Percentiles rank a stretch among this genome's conserved stretches.
These are phyloP conservation scores for Anser brachyrhynchus DNA, from an alignment of 2,113 vertebrate genomes.

Conservation along the genomic window DNA sequence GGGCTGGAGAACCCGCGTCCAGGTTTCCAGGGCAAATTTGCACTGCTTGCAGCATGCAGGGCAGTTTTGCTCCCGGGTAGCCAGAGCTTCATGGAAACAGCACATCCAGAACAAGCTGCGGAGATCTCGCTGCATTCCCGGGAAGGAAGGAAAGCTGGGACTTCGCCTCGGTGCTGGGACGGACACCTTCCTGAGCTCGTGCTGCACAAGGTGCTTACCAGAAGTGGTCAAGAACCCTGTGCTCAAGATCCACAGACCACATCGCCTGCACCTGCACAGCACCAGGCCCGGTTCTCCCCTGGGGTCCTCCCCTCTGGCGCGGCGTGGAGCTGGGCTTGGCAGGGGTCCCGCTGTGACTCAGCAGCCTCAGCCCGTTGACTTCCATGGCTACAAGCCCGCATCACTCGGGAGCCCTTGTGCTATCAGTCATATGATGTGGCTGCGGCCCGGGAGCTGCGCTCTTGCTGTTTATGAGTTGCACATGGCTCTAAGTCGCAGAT, in stretches of 20 bases:
- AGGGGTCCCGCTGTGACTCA: neutral
- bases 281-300: neutral
- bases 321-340: neutral
- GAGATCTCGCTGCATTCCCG: neutral
- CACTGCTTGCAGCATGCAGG: neutral
- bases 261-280: neutral
- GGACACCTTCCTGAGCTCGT: neutral
- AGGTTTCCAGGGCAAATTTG: neutral
- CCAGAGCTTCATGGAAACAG: neutral
- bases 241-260: neutral
- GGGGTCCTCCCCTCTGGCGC: neutral
- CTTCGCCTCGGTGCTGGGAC: neutral
- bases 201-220: neutral
- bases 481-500: neutral
- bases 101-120: neutral
- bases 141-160: neutral
- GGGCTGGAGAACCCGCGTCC: neutral
- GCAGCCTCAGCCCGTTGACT: neutral
- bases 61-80: neutral
- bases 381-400: neutral
- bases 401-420: constrained; percentile 7
- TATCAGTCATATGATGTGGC: neutral
- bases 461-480: neutral
- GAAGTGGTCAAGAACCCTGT: neutral
- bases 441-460: neutral